Conservation (phyloP, 2,113 vertebrate species). For the Sceloporus undulatus region DNA sequence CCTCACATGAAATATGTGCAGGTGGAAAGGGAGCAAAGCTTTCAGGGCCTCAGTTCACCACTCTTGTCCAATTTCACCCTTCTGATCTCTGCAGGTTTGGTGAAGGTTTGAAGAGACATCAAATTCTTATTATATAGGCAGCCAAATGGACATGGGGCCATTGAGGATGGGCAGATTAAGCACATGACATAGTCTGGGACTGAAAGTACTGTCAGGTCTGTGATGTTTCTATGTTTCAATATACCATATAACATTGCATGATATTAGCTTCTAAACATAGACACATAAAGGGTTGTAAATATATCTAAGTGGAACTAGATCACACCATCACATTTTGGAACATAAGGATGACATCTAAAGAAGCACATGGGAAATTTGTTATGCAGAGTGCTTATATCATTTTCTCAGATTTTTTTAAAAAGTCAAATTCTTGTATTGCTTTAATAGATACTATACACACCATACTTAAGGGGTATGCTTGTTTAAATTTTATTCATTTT, state of each 20-base stretch:
- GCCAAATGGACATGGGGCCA: background rate
- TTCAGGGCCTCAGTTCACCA: too few species aligned
- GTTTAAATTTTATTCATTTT: conserved; percentile 56
- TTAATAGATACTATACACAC: conserved; percentile 59
- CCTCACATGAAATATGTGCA: too few species aligned
- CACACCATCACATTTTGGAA: conserved; percentile 1
- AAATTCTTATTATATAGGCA: background rate
- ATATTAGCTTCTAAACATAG: background rate
- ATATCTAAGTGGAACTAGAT: background rate
- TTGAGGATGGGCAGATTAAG: too few species aligned
- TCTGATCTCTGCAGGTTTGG: background rate
- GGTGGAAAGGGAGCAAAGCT: too few species aligned
- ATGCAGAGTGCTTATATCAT: conserved; percentile 41
- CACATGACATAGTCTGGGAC: background rate
- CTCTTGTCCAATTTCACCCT: too few species aligned
- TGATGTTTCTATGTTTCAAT: background rate
- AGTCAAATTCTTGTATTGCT: conserved; percentile 49
- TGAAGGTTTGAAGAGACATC: background rate
- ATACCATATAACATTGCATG: background rate
- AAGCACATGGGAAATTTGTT: conserved; percentile 47
- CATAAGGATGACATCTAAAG: background rate
- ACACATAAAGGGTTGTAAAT: background rate
- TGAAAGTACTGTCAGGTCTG: background rate
- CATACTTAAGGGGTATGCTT: conserved; percentile 37
- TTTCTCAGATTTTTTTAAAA: conserved; percentile 44